A percentile compares a stretch with the other conserved stretches of the same genome.
phyloP scores from a whole-genome alignment of 2,797 vertebrate genomes.

The Fundulus diaphanus region DNA sequence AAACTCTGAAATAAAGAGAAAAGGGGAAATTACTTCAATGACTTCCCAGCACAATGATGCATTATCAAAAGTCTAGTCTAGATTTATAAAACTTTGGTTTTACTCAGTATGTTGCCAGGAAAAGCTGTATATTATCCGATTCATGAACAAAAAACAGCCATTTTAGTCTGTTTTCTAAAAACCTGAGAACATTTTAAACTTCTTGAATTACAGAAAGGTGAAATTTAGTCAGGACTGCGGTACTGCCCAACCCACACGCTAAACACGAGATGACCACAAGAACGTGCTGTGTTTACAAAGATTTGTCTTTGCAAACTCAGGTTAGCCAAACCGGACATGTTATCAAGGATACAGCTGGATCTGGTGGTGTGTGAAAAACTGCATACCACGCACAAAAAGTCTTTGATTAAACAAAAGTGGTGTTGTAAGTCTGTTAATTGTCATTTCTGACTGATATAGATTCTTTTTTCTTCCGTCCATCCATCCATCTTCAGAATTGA shows the following conservation, averaged over 20 bases:
- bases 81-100: background rate
- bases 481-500: no score
- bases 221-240: background rate
- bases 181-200: background rate
- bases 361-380: background rate
- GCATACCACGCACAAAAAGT: no score
- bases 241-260: conserved; percentile 57
- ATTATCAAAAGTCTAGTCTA: background rate
- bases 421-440: no score
- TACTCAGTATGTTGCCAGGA: background rate
- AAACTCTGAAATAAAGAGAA: background rate
- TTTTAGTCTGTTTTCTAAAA: no score
- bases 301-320: conserved; percentile 52
- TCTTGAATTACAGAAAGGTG: background rate
- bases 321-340: conserved; percentile 45
- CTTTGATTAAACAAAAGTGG: no score
- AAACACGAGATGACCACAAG: conserved; percentile 60
- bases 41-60: background rate
- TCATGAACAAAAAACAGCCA: background rate
- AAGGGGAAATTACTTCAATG: background rate
- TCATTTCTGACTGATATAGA: no score
- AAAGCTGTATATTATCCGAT: background rate
- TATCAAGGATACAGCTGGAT: conserved; percentile 40
- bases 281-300: conserved; percentile 52
- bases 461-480: no score